A percentile compares a stretch with the other conserved stretches of the same genome.
Evolutionary conservation across 2,888 invertebrate genomes (phyloP).

Genomic region (Dryomyza anilis): DNA sequence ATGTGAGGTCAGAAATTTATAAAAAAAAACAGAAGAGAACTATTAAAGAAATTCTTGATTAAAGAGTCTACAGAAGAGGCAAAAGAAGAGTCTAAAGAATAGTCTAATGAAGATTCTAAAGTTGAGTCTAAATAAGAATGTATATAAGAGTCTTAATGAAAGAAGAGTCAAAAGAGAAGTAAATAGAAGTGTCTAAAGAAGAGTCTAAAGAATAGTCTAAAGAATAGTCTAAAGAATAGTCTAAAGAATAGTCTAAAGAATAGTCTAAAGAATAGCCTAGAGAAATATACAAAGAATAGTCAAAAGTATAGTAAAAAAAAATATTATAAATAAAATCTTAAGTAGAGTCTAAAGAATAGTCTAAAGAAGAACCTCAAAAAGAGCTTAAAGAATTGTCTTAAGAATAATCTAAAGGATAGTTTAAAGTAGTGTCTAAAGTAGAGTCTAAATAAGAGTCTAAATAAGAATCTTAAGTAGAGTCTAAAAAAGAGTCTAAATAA

Average conservation of each 20-base stretch:
- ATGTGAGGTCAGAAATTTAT: no score
- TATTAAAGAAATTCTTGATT: no score
- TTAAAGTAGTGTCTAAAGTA: background rate
- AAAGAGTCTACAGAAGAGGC: background rate
- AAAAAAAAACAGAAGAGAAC: no score
- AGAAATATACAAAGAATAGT: background rate
- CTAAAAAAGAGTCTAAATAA: background rate
- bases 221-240: background rate
- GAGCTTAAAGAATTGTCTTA: background rate
- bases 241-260: background rate
- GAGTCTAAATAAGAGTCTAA: background rate
- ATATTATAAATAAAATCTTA: background rate
- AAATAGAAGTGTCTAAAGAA: background rate
- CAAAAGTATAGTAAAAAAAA: background rate
- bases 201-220: background rate
- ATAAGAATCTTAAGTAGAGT: background rate
- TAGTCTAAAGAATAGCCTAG: background rate
- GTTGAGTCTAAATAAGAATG: background rate
- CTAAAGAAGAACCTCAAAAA: background rate
- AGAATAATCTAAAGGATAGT: background rate
- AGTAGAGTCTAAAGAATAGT: background rate
- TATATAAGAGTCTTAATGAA: background rate
- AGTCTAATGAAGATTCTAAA: background rate
- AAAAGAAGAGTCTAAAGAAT: background rate
- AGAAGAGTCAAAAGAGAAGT: background rate